Conservation (phyloP, 2,113 vertebrate species). For the Brienomyrus longianalis region DNA sequence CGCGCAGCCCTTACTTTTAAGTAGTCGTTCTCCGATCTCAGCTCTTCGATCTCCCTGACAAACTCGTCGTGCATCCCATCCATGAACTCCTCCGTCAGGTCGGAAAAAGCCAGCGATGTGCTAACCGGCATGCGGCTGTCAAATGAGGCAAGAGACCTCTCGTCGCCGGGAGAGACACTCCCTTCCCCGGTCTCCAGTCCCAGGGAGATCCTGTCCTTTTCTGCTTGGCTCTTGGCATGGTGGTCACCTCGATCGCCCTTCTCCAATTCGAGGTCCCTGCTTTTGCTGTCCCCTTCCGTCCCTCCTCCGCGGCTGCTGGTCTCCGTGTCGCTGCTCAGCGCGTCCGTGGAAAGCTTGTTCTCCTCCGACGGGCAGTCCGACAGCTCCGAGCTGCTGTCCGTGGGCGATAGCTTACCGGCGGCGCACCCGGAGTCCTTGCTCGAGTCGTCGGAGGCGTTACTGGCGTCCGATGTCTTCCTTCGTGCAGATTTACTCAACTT, state of each 20-base stretch:
- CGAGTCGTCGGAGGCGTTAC: constrained; percentile 57
- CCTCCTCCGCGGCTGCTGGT: constrained; percentile 59
- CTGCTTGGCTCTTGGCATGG: constrained; percentile 38
- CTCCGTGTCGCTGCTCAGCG: constrained; percentile 69
- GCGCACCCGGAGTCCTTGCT: constrained; percentile 63
- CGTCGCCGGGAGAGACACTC: constrained; percentile 67
- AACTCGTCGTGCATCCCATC: constrained; percentile 81
- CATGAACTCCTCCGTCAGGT: constrained; percentile 89
- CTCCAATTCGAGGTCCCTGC: constrained; percentile 32
- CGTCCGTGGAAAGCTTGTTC: constrained; percentile 73
- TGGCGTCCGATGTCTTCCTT: constrained; percentile 62
- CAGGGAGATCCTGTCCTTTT: constrained; percentile 52
- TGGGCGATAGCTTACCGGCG: constrained; percentile 66
- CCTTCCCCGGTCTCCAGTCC: constrained; percentile 53
- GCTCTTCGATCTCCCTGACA: constrained; percentile 84
- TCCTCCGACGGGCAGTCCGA: constrained; percentile 89
- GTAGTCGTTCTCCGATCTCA: constrained; percentile 95
- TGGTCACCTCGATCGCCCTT: constrained; percentile 16
- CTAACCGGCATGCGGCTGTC: constrained; percentile 82
- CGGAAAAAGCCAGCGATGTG: constrained; percentile 89
- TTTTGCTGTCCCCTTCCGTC: constrained; percentile 45
- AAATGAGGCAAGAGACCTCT: constrained; percentile 72
- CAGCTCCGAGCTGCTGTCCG: constrained; percentile 86
- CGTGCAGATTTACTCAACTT: constrained; percentile 48
- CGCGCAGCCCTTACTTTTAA: constrained; percentile 75